phyloP scores from a whole-genome alignment of 1,140 invertebrate species.

The Drosophila insularis region DNA sequence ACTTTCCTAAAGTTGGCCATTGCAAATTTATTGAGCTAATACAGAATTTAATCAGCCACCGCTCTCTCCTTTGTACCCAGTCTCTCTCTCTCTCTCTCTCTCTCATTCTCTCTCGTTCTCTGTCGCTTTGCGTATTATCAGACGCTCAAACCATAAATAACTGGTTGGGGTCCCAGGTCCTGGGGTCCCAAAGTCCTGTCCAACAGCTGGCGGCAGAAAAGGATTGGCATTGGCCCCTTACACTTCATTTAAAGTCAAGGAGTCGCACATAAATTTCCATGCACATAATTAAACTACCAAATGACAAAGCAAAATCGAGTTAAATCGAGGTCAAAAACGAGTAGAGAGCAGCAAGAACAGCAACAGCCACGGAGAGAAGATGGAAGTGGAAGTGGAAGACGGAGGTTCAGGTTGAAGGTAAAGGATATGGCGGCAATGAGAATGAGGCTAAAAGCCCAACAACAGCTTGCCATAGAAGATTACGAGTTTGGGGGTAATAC shows the following conservation, averaged over 20 bases:
- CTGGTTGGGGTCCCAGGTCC: constrained; percentile 29
- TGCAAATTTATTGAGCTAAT: constrained; percentile 77
- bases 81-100: not conserved
- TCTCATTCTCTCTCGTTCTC: not conserved
- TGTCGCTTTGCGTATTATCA: constrained; percentile 55
- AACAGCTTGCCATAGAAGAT: constrained; percentile 6
- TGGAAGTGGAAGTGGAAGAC: not conserved
- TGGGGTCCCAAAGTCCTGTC: constrained; percentile 21
- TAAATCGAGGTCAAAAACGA: constrained; percentile 66
- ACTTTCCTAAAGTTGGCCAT: constrained; percentile 9
- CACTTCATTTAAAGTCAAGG: constrained; percentile 80
- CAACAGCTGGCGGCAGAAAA: constrained; percentile 72
- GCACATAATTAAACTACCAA: constrained; percentile 78
- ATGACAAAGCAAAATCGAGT: constrained; percentile 78
- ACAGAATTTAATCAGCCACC: constrained; percentile 75
- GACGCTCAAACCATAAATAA: constrained; percentile 71
- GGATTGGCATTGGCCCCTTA: constrained; percentile 68
- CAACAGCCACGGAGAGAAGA: not conserved
- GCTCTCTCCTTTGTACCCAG: not conserved
- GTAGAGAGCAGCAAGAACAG: constrained; percentile 2
- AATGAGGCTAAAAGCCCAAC: not conserved
- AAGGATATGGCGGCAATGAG: constrained; percentile 6
- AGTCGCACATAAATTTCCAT: constrained; percentile 80
- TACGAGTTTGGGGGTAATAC: constrained; percentile 23
- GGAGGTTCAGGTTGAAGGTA: not conserved